Base-by-base conservation (phyloP, 2,797 vertebrate species). In the Gorsachius magnificus region DNA sequence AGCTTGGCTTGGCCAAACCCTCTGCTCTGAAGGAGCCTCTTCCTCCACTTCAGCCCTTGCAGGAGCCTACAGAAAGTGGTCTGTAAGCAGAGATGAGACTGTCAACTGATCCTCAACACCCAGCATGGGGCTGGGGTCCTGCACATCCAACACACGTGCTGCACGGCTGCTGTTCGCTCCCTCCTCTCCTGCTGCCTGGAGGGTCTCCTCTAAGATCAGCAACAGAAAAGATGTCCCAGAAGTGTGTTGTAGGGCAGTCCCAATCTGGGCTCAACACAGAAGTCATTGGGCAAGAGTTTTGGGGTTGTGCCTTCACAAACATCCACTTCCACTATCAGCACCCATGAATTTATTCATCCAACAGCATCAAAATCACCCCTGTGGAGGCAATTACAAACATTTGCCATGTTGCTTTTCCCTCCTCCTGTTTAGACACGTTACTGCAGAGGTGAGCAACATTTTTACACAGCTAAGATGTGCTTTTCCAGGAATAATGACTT, bases 91-190 rank as follows among this genome's bases (percentile, higher is more conserved):
- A 63, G 58, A 36, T 31, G 33, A 80, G 41, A 43, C 24, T 35
- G 18, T 15, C 4, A 2, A 3, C 15, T 28, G 25, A 25, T 26
- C 19, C n/a, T 60, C 50, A 81, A 29, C 22, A 53, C 7, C 6
- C 72, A 58, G 38, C 1, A 1, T 43, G 21, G 20, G n/a, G 33
- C 15, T 84, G 57, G 21, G 9, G 45, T 68, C 31, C 70, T 15
- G 26, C 22, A 36, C 33, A 45, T 28, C 16, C 1, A 0, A 61
- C 1, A 3, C 17, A 66, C 8, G 13, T 2, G 11, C 11, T 51
- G 43, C 45, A 78, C 20, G 76, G 24, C 22, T 48, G 53, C 19
- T 0, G 5, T 51, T 66, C 0, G 5, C 43, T 66, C 43, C 25
- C 60, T 70, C 45, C 53, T 80, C 48, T 56, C 53, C 36, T 41